Evolutionary conservation across 2,113 vertebrate genomes (phyloP).

Genomic region (Syrmaticus mikado): DNA sequence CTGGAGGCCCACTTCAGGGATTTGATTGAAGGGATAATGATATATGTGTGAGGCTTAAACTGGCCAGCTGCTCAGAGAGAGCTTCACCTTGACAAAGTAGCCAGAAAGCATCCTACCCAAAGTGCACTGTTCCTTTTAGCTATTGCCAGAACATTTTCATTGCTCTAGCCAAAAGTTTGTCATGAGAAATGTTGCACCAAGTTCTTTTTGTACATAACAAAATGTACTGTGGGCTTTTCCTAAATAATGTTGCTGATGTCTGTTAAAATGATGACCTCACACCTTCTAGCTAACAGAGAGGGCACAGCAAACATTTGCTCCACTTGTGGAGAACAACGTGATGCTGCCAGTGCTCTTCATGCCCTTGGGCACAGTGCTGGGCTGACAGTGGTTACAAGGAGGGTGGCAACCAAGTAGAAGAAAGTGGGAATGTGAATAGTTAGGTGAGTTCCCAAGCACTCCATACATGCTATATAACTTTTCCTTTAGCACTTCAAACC

Average conservation of each 20-base stretch:
- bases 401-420: background rate
- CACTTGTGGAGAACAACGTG: background rate
- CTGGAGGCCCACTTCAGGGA: background rate
- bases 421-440: background rate
- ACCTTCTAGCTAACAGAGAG: background rate
- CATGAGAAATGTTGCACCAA: background rate
- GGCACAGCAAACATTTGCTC: background rate
- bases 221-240: background rate
- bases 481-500: background rate
- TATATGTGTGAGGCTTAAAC: background rate
- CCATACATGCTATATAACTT: fast-evolving
- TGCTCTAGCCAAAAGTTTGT: slow-evolving; percentile 29
- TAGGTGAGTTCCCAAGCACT: background rate
- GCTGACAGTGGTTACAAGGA: fast-evolving
- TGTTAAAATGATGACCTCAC: background rate
- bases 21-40: background rate
- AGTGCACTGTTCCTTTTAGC: background rate
- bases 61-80: background rate
- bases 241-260: background rate
- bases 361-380: background rate
- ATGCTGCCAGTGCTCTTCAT: background rate
- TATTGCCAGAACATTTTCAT: slow-evolving; percentile 17
- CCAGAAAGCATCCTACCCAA: background rate
- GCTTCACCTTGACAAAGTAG: background rate
- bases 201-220: background rate